Conservation (phyloP, 2,888 invertebrate species). For the Vesta saturnalis region DNA sequence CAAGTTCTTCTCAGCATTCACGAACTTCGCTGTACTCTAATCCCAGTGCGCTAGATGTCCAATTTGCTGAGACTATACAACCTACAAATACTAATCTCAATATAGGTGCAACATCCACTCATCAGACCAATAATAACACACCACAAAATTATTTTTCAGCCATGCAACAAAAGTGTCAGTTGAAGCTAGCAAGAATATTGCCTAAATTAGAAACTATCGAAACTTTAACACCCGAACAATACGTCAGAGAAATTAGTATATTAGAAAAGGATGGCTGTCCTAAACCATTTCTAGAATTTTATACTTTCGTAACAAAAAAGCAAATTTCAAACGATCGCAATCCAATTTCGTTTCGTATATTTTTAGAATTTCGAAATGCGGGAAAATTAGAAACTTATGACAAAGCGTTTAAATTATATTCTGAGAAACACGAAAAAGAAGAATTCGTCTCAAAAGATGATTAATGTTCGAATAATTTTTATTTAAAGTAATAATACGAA, state of each 20-base stretch:
- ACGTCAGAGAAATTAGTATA: conserved; percentile 46
- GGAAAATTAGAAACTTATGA: conserved; percentile 46
- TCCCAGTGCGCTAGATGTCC: not conserved
- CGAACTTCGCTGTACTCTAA: not conserved
- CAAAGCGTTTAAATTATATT: conserved; percentile 42
- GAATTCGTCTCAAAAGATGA: not conserved
- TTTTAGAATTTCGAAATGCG: conserved; percentile 52
- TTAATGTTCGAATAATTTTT: no score
- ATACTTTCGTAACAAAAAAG: conserved; percentile 52
- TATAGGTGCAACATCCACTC: not conserved
- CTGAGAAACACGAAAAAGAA: conserved; percentile 32
- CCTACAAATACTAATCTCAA: not conserved
- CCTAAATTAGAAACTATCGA: conserved; percentile 12
- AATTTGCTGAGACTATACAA: not conserved
- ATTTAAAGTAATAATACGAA: not conserved
- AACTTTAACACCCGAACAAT: conserved; percentile 44
- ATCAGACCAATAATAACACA: not conserved
- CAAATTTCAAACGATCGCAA: conserved; percentile 50
- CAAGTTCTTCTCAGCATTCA: not conserved
- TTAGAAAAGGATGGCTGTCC: conserved; percentile 47
- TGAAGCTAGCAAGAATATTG: not conserved
- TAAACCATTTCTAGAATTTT: conserved; percentile 49
- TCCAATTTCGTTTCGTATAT: conserved; percentile 53
- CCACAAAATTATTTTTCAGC: not conserved
- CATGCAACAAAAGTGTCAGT: not conserved